Percentiles rank a stretch among this genome's conserved stretches.
phyloP scores from a whole-genome alignment of 2,888 invertebrate species.

The Pachliopta kotzebuea region DNA sequence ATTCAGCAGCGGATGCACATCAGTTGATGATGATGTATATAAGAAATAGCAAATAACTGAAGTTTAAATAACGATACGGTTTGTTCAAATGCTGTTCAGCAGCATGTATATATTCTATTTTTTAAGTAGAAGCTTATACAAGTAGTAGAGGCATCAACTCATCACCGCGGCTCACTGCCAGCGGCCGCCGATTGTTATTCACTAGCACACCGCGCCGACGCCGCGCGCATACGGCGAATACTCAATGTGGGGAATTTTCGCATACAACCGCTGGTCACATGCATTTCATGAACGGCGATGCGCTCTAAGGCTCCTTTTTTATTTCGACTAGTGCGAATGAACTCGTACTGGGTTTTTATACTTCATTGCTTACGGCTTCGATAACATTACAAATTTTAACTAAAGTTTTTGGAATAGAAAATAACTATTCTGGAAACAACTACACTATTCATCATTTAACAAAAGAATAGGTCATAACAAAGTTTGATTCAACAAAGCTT shows the following conservation, averaged over 20 bases:
- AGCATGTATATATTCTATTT: background rate
- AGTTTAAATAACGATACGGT: too few species aligned
- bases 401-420: too few species aligned
- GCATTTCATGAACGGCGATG: constrained; percentile 34
- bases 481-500: too few species aligned
- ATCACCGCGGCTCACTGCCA: constrained; percentile 60
- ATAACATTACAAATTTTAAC: too few species aligned
- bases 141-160: constrained; percentile 44
- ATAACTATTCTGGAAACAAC: too few species aligned
- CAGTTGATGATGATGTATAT: too few species aligned
- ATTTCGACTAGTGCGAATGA: constrained; percentile 20
- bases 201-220: constrained; percentile 57
- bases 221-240: constrained; percentile 65
- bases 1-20: too few species aligned
- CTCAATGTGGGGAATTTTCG: constrained; percentile 73
- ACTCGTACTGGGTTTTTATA: constrained; percentile 19
- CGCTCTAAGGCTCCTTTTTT: constrained; percentile 30
- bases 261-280: constrained; percentile 43
- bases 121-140: constrained; percentile 1
- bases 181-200: constrained; percentile 70
- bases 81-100: too few species aligned
- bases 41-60: too few species aligned
- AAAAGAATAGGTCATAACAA: too few species aligned
- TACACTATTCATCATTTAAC: too few species aligned
- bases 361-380: constrained; percentile 25